Evolutionary conservation across 1,140 invertebrate genomes (phyloP).

Genomic region (Philotrypesis tridentata): DNA sequence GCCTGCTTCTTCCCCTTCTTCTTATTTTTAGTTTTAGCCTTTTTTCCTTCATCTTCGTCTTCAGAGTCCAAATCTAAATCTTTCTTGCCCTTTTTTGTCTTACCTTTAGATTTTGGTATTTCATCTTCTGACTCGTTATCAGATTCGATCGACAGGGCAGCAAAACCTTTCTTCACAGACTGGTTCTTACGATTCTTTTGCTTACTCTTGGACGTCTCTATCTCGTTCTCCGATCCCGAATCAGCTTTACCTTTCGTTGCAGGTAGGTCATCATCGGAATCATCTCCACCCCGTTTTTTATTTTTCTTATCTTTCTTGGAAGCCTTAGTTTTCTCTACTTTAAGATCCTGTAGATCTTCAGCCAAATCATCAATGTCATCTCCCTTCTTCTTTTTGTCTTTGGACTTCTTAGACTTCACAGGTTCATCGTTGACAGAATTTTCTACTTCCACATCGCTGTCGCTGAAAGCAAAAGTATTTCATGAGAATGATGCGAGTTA

Average conservation of each 20-base stretch:
- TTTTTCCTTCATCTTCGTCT: constrained; percentile 55
- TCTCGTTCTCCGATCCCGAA: constrained; percentile 58
- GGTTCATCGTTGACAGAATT: constrained; percentile 70
- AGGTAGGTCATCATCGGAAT: constrained; percentile 47
- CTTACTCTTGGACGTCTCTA: constrained; percentile 55
- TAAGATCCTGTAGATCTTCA: constrained; percentile 61
- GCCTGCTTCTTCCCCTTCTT: constrained; percentile 57
- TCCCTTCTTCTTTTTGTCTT: constrained; percentile 58
- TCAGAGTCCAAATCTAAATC: constrained; percentile 67
- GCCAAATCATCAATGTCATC: constrained; percentile 62
- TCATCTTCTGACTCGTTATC: constrained; percentile 61
- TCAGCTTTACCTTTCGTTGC: constrained; percentile 65
- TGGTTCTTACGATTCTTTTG: constrained; percentile 55
- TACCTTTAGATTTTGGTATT: constrained; percentile 53
- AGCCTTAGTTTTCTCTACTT: constrained; percentile 60
- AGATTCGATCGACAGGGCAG: constrained; percentile 53
- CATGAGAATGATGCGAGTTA: neutral
- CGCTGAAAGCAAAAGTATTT: constrained; percentile 65
- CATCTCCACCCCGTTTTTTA: constrained; percentile 53
- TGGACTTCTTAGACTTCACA: constrained; percentile 60
- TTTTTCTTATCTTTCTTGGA: constrained; percentile 63
- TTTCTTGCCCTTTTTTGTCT: constrained; percentile 62
- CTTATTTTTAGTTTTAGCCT: constrained; percentile 61
- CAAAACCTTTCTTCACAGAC: constrained; percentile 55
- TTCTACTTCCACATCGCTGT: constrained; percentile 75